Percentiles rank a stretch among this genome's conserved stretches.
phyloP scores from a whole-genome alignment of 2,888 invertebrate species.

The Drosophila tanythrix region DNA sequence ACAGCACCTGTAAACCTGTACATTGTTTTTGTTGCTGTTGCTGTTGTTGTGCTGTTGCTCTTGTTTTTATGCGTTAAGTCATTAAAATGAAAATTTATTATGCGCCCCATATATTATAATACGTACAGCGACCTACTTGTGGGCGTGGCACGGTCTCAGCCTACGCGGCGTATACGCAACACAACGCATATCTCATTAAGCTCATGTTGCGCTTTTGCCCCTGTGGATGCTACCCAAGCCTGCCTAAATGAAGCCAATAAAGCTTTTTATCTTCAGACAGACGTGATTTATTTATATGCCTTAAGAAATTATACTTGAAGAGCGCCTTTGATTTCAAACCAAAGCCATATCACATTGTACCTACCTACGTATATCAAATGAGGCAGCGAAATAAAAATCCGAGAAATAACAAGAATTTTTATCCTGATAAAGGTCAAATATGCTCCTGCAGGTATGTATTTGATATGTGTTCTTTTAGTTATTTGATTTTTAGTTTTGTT shows the following conservation, averaged over 20 bases:
- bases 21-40: constrained; percentile 44
- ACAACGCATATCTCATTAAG: constrained; percentile 71
- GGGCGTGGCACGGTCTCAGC: constrained; percentile 34
- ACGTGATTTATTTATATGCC: constrained; percentile 75
- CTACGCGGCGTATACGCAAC: constrained; percentile 64
- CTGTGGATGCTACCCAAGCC: constrained; percentile 18
- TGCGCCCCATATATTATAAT: constrained; percentile 39
- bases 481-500: neutral
- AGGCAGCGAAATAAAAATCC: neutral
- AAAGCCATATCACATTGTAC: constrained; percentile 17
- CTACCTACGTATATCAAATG: constrained; percentile 1
- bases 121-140: constrained; percentile 24
- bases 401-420: neutral
- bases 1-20: constrained; percentile 69
- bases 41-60: constrained; percentile 35
- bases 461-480: neutral
- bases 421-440: neutral
- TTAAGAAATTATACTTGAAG: constrained; percentile 65
- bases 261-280: constrained; percentile 76
- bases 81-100: constrained; percentile 83
- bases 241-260: constrained; percentile 74
- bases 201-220: constrained; percentile 26
- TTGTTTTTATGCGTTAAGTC: constrained; percentile 73
- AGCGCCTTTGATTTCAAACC: constrained; percentile 66
- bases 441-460: neutral